phyloP scores from a whole-genome alignment of 2,888 invertebrate species.

The Muscina levida region DNA sequence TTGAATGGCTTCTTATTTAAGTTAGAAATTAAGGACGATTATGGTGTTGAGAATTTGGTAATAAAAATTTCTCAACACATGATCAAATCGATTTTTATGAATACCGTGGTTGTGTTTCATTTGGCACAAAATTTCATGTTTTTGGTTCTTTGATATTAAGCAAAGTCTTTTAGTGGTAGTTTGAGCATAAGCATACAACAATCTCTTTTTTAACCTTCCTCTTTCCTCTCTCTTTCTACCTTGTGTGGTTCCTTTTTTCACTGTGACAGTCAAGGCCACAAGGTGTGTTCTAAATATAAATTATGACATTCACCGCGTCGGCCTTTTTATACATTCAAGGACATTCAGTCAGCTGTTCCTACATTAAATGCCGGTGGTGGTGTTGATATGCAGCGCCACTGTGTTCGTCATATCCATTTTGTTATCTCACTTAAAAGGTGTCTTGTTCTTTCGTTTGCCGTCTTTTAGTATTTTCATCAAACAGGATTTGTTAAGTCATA shows the following conservation, averaged over 20 bases:
- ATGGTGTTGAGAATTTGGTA: background rate
- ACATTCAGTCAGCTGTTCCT: conserved; percentile 50
- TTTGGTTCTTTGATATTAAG: background rate
- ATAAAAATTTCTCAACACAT: conserved; percentile 41
- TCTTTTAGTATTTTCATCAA: conserved; percentile 16
- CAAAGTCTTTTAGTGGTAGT: background rate
- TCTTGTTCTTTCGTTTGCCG: conserved; percentile 24
- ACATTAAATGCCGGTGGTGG: conserved; percentile 31
- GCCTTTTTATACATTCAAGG: conserved; percentile 41
- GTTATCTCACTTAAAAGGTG: conserved; percentile 40
- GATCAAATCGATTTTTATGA: conserved; percentile 43
- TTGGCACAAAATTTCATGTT: background rate
- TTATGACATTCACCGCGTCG: conserved; percentile 44
- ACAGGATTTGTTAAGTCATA: conserved; percentile 52
- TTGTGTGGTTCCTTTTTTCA: conserved; percentile 7
- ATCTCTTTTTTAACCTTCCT: conserved; percentile 14
- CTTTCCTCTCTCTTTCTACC: conserved; percentile 11
- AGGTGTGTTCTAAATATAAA: conserved; percentile 52
- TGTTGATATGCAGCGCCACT: background rate
- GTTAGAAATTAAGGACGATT: conserved; percentile 15
- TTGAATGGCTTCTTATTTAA: conserved; percentile 37
- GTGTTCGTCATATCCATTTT: conserved; percentile 9
- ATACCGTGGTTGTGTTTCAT: background rate
- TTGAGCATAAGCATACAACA: background rate
- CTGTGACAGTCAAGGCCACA: conserved; percentile 39